A percentile compares a stretch with the other conserved stretches of the same genome.
Evolutionary conservation across 2,113 vertebrate genomes (phyloP).

Genomic region (Porphyrio hochstetteri): DNA sequence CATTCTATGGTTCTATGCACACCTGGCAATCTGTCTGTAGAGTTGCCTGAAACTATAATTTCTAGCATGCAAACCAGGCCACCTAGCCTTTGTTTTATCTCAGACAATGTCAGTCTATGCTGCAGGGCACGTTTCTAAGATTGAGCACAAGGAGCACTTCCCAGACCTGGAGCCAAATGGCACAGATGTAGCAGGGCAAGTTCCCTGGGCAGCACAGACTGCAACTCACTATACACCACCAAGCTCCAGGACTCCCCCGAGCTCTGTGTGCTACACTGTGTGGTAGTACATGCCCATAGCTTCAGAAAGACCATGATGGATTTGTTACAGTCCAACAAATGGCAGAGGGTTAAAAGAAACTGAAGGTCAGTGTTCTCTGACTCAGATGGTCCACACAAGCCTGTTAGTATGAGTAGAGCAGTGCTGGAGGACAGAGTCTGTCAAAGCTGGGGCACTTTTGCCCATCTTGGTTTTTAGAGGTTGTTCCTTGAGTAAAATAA

Average conservation of each 20-base stretch:
- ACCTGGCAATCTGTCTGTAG: background rate
- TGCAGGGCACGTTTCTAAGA: background rate
- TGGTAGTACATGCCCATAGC: background rate
- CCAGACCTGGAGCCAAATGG: background rate
- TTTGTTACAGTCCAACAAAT: background rate
- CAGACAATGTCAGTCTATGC: background rate
- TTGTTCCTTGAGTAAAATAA: background rate
- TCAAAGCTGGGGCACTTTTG: background rate
- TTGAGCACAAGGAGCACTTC: background rate
- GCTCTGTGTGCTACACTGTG: background rate
- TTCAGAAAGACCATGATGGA: background rate
- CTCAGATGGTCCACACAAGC: background rate
- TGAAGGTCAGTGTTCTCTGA: background rate
- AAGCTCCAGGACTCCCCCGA: background rate
- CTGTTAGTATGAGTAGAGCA: background rate
- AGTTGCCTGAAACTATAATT: background rate
- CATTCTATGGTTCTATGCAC: no score
- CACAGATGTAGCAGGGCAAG: fast-evolving
- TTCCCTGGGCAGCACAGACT: background rate
- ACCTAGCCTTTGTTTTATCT: background rate
- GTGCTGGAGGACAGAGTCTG: background rate
- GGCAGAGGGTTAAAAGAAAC: background rate
- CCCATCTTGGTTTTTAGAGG: background rate
- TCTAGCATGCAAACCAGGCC: background rate
- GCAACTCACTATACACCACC: background rate